Conservation (phyloP, 2,113 vertebrate species). For the Cygnus buccinator region DNA sequence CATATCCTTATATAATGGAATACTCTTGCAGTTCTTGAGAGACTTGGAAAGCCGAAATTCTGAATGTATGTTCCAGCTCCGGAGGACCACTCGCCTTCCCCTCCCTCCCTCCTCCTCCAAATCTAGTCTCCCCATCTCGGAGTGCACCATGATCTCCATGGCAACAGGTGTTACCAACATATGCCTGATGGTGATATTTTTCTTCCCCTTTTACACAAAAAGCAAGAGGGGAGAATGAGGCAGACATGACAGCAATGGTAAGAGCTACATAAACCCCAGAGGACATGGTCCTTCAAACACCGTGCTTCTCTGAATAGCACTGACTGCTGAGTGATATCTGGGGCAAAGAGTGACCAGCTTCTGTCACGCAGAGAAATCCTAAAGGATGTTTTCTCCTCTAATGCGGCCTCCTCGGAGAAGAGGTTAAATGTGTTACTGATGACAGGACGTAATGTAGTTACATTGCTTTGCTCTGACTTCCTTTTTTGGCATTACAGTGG, state of each 20-base stretch:
- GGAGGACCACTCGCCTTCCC: slow-evolving; percentile 12
- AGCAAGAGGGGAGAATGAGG: background rate
- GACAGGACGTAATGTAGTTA: background rate
- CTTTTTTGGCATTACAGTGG: background rate
- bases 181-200: background rate
- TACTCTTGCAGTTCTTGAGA: background rate
- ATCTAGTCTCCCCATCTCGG: slow-evolving; percentile 51
- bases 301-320: background rate
- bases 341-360: background rate
- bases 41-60: slow-evolving; percentile 57
- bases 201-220: background rate
- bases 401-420: background rate
- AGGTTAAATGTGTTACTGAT: background rate
- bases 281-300: background rate
- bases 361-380: background rate
- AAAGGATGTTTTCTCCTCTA: background rate
- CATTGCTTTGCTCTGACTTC: background rate
- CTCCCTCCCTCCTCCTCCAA: background rate
- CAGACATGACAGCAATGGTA: background rate
- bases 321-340: background rate
- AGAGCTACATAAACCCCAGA: background rate
- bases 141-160: slow-evolving; percentile 63
- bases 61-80: slow-evolving; percentile 62
- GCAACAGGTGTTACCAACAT: slow-evolving; percentile 42
- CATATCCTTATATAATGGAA: background rate